phyloP scores from a whole-genome alignment of 2,113 vertebrate genomes.

The Microtus ochrogaster region DNA sequence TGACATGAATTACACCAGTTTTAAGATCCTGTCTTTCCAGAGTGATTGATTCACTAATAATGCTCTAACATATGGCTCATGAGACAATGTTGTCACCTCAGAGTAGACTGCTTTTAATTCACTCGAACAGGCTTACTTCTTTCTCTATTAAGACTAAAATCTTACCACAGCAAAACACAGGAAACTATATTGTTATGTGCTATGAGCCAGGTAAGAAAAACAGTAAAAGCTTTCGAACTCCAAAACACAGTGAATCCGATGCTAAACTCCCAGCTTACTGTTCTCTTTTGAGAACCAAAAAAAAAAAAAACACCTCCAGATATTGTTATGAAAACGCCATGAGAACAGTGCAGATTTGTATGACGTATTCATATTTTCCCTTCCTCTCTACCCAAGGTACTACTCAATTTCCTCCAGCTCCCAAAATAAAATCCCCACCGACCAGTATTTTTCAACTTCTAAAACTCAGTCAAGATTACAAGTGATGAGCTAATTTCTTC shows the following conservation, averaged over 20 bases:
- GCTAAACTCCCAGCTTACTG: conserved; percentile 31
- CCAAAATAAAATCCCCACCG: conserved; percentile 29
- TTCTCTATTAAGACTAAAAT: background rate
- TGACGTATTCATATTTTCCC: background rate
- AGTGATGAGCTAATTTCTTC: conserved; percentile 13
- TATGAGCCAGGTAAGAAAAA: background rate
- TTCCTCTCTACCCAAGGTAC: background rate
- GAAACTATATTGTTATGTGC: background rate
- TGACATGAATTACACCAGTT: background rate
- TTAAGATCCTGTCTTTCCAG: conserved; percentile 50
- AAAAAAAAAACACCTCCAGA: conserved; percentile 39
- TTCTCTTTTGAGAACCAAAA: conserved; percentile 21
- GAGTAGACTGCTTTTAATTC: conserved; percentile 47
- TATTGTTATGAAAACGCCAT: conserved; percentile 16
- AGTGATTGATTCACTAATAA: conserved; percentile 42
- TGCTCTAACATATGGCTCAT: conserved; percentile 66
- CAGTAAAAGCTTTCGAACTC: conserved; percentile 50
- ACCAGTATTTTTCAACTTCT: conserved; percentile 48
- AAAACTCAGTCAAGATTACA: conserved; percentile 38
- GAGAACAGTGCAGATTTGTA: conserved; percentile 5
- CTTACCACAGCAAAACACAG: conserved; percentile 39
- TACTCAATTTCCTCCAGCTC: conserved; percentile 21
- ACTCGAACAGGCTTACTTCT: conserved; percentile 18
- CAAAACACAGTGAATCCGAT: conserved; percentile 18
- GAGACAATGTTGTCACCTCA: conserved; percentile 34